Evolutionary conservation across 1,140 invertebrate genomes (phyloP), one percentile per base, ranked within the genome.

Genomic region (Drosophila lini): DNA sequence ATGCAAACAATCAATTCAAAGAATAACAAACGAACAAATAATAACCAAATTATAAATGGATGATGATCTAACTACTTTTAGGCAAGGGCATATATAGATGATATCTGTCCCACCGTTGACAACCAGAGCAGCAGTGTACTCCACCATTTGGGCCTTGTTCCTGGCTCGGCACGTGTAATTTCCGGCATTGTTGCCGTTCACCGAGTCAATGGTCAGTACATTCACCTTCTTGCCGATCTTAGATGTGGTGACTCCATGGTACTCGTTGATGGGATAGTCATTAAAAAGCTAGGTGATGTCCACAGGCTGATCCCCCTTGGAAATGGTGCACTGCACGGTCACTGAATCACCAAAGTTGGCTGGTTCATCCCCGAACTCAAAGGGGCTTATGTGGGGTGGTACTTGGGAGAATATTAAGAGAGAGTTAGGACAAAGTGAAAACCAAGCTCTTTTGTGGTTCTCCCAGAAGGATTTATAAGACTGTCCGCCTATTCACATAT

Each of bases 131-230:
- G 96, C 95, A 13, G 95, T 95, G 89, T 95, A 95, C 67, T 94
- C 94, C 32, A 94, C 94, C 19, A 93, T 94, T 48, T 96, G 96
- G 40, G 95, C 96, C 47, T 92, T 93, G 92, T 98, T 98, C 76
- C 94, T 95, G 16, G 96, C 97, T 22, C 94, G 94, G 85, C 96
- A 97, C 22, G 95, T 96, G 80, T 96, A 97, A 90, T 96, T 96
- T 42, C 96, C 96, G 74, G 94, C 94, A 92, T 96, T 95, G 67
- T 94, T 93, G 61, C 95, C 95, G 84, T 94, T 94, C 5, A 96
- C 95, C 15, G 95, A 95, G 74, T 96, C 95, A 69, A 97, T 96
- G 22, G 95, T 95, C 61, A 97, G 93, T 31, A 96, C 95, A 79
- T 95, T 97, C 78, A 96, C 94, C 92, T 95, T 94, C 93, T 97